A percentile compares a stretch with the other conserved stretches of the same genome.
Evolutionary conservation across 2,888 invertebrate species (phyloP).

Genomic region (Autographa gamma): DNA sequence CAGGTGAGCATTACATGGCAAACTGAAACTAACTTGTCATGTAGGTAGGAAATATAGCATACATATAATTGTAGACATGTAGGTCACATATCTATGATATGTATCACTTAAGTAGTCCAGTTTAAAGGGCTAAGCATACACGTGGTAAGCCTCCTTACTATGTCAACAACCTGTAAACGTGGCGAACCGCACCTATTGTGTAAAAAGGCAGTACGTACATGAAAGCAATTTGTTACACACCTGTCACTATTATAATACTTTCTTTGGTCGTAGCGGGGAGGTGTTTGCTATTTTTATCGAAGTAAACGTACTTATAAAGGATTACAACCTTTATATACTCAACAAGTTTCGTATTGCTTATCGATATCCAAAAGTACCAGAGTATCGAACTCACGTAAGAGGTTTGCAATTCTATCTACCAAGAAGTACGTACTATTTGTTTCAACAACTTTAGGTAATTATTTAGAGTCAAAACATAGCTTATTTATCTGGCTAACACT

Average conservation of each 20-base stretch:
- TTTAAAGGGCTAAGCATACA: constrained; percentile 7
- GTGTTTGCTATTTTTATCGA: background rate
- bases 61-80: background rate
- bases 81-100: background rate
- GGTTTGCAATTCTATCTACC: background rate
- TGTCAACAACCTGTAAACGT: constrained; percentile 12
- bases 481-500: background rate
- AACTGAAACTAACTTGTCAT: too few species aligned
- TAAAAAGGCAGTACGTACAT: constrained; percentile 7
- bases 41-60: background rate
- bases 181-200: constrained; percentile 13
- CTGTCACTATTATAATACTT: constrained; percentile 17
- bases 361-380: too few species aligned
- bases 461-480: background rate
- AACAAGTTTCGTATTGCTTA: too few species aligned
- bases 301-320: background rate
- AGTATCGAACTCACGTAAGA: too few species aligned
- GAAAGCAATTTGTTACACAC: constrained; percentile 21
- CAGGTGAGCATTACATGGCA: too few species aligned
- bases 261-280: background rate
- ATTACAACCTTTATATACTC: too few species aligned
- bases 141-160: background rate
- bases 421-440: background rate
- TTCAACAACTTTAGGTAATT: background rate
- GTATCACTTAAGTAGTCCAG: background rate